phyloP scores from a whole-genome alignment of 2,888 invertebrate genomes.

The Ophion ellenae region DNA sequence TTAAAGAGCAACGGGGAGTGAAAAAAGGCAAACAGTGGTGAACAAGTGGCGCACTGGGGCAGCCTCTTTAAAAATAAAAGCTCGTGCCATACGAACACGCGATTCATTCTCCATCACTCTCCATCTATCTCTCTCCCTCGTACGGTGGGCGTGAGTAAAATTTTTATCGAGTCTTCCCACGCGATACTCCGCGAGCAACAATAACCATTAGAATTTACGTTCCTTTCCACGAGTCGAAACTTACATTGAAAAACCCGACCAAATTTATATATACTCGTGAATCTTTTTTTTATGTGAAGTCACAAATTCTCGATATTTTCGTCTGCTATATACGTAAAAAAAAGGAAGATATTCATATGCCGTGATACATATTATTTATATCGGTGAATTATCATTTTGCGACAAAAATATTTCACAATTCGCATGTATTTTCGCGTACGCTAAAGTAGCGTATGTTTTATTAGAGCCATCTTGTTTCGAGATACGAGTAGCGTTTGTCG shows the following conservation, averaged over 20 bases:
- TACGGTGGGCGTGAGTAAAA: neutral
- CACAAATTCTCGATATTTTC: neutral
- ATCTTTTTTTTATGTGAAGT: neutral
- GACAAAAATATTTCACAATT: neutral
- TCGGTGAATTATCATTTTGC: neutral
- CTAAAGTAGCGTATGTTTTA: neutral
- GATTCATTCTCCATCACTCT: neutral
- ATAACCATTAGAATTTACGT: neutral
- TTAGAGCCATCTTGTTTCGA: neutral
- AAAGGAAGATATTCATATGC: neutral
- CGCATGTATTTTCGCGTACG: neutral
- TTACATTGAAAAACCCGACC: neutral
- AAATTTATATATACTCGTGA: neutral
- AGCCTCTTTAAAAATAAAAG: constrained; percentile 2
- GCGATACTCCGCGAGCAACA: neutral
- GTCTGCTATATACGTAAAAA: neutral
- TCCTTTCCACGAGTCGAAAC: neutral
- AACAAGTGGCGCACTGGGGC: neutral
- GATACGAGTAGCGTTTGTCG: neutral
- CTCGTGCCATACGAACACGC: neutral
- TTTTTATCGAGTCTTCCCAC: neutral
- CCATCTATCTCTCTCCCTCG: neutral
- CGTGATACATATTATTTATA: neutral
- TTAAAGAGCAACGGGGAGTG: neutral
- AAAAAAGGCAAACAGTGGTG: neutral